These are phyloP conservation scores for Dendroctonus ponderosae DNA, from an alignment of 1,140 invertebrate genomes.

Conservation along the genomic window DNA sequence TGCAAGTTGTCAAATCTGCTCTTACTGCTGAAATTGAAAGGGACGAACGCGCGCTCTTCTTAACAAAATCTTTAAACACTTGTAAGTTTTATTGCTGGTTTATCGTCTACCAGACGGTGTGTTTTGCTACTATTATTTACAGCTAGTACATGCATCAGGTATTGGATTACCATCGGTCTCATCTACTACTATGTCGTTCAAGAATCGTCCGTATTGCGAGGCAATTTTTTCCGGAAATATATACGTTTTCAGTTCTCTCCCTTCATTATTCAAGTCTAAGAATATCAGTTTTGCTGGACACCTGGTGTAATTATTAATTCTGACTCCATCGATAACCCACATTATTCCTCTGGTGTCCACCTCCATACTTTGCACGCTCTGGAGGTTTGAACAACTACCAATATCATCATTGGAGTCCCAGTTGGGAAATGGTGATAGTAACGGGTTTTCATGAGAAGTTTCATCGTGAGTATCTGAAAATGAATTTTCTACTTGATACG, in stretches of 20 bases:
- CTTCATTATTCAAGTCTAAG: slow-evolving; percentile 62
- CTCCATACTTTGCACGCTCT: slow-evolving; percentile 70
- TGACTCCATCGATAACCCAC: slow-evolving; percentile 70
- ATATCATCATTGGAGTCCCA: slow-evolving; percentile 63
- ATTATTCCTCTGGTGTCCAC: slow-evolving; percentile 66
- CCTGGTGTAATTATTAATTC: slow-evolving; percentile 49
- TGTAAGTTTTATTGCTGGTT: too few species aligned
- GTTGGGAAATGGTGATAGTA: slow-evolving; percentile 63
- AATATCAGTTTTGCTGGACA: slow-evolving; percentile 67
- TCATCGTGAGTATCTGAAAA: background rate
- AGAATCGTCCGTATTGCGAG: slow-evolving; percentile 54
- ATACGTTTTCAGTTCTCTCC: slow-evolving; percentile 56
- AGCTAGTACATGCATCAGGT: background rate
- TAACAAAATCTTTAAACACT: too few species aligned
- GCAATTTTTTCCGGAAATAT: slow-evolving; percentile 58
- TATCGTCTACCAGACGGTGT: too few species aligned
- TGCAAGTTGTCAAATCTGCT: too few species aligned
- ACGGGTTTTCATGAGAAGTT: slow-evolving; percentile 50
- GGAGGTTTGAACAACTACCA: slow-evolving; percentile 61
- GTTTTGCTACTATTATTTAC: too few species aligned
- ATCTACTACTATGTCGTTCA: slow-evolving; percentile 69
- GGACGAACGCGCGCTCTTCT: too few species aligned
- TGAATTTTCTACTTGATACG: background rate
- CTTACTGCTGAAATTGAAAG: too few species aligned
- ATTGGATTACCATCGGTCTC: slow-evolving; percentile 56